These are phyloP conservation scores for Acanthis flammea DNA, from an alignment of 2,797 vertebrate genomes.

Conservation along the genomic window DNA sequence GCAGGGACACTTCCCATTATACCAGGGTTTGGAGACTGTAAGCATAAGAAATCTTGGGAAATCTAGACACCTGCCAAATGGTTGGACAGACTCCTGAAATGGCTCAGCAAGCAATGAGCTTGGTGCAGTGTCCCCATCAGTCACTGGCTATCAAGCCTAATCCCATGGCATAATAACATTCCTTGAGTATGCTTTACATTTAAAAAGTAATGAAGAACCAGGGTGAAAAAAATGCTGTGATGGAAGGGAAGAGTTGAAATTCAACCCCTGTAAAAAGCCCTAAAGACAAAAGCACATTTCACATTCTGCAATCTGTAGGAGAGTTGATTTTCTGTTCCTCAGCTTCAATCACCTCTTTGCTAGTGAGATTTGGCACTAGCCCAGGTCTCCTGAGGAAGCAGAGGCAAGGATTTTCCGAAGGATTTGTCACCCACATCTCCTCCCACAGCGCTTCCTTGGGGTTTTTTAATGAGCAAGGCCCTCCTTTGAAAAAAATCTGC, in stretches of 20 bases:
- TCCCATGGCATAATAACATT: background rate
- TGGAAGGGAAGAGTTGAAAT: background rate
- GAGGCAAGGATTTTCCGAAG: slow-evolving; percentile 23
- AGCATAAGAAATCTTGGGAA: background rate
- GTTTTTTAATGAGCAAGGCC: background rate
- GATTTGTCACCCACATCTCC: slow-evolving; percentile 43
- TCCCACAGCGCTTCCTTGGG: background rate
- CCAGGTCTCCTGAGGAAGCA: slow-evolving; percentile 26
- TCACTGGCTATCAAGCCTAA: background rate
- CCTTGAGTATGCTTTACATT: background rate
- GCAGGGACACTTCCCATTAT: background rate
- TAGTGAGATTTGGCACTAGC: slow-evolving; percentile 13
- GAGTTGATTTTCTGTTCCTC: slow-evolving; percentile 28
- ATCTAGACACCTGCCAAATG: background rate
- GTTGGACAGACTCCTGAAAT: background rate
- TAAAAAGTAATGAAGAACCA: background rate
- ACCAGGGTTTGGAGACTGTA: background rate
- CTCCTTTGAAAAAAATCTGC: background rate
- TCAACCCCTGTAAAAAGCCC: background rate
- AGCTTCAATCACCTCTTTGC: slow-evolving; percentile 14
- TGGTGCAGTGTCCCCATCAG: background rate
- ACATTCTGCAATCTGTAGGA: background rate
- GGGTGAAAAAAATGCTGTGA: background rate
- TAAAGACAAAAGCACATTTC: background rate
- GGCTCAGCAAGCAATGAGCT: background rate